A percentile compares a stretch with the other conserved stretches of the same genome.
phyloP scores from a whole-genome alignment of 2,113 vertebrate species.

The Podiceps cristatus region DNA sequence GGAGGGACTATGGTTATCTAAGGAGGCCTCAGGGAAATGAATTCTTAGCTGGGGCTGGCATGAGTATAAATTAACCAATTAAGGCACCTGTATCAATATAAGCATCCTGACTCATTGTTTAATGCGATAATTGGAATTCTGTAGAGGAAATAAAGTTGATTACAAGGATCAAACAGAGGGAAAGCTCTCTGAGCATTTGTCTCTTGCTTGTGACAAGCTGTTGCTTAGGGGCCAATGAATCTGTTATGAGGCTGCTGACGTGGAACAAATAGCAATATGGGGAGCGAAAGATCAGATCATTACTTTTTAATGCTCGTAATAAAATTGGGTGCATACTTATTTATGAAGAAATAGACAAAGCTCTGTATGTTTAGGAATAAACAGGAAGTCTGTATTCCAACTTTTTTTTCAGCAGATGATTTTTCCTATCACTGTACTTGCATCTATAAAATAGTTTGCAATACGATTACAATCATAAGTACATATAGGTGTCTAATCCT shows the following conservation, averaged over 20 bases:
- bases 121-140: slow-evolving; percentile 58
- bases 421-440: background rate
- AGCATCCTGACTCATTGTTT: slow-evolving; percentile 54
- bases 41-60: slow-evolving; percentile 5
- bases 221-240: background rate
- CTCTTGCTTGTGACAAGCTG: background rate
- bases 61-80: slow-evolving; percentile 46
- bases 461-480: background rate
- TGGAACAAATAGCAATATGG: background rate
- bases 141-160: slow-evolving; percentile 46
- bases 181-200: background rate
- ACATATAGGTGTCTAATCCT: background rate
- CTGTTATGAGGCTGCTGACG: background rate
- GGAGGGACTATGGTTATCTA: background rate
- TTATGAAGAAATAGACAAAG: background rate
- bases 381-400: background rate
- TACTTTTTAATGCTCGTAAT: background rate
- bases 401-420: background rate
- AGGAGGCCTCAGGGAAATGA: slow-evolving; percentile 5
- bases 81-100: slow-evolving; percentile 56
- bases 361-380: background rate
- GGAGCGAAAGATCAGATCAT: background rate
- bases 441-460: background rate
- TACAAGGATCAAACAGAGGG: background rate
- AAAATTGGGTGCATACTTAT: background rate